Conservation (phyloP, 2,113 vertebrate species). For the Lepidothrix coronata region DNA sequence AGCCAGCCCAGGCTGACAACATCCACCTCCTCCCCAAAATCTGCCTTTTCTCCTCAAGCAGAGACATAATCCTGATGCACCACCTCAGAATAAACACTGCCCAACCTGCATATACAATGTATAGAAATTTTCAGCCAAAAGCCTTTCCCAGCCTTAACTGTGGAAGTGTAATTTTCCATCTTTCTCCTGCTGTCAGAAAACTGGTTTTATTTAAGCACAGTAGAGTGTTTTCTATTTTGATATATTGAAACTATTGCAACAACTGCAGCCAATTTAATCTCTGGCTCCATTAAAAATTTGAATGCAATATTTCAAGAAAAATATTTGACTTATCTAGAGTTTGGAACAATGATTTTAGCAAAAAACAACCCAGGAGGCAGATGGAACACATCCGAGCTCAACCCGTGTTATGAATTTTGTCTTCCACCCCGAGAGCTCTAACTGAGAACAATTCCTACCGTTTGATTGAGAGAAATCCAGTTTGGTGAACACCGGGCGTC, state of each 20-base stretch:
- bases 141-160: background rate
- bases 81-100: background rate
- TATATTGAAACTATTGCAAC: background rate
- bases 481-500: background rate
- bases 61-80: background rate
- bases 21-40: background rate
- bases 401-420: accelerated
- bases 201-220: background rate
- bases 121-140: background rate
- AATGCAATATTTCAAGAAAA: background rate
- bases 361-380: background rate
- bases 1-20: background rate
- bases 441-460: background rate
- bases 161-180: background rate
- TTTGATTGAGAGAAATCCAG: background rate
- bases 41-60: background rate
- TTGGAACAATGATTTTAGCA: background rate
- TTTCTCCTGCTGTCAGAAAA: background rate
- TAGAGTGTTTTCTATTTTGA: background rate
- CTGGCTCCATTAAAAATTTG: background rate
- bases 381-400: background rate
- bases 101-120: background rate
- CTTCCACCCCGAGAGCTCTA: background rate
- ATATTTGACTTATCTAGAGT: background rate
- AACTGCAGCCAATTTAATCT: background rate